Base-by-base conservation (phyloP, 2,797 vertebrate genomes). In the Odontamblyopus lacepedii region DNA sequence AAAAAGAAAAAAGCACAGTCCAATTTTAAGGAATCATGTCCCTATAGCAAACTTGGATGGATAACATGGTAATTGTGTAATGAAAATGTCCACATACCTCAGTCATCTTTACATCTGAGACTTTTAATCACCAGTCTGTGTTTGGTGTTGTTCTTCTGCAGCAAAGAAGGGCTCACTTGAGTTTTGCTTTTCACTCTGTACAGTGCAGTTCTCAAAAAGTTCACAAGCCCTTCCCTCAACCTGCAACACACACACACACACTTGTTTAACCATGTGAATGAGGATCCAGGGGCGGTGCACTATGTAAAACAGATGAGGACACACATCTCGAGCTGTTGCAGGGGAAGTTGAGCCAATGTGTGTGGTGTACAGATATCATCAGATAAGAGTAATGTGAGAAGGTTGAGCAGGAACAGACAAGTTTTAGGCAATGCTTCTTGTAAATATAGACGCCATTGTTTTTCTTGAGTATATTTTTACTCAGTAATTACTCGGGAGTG, bases 281-380 rank as follows among this genome's bases (percentile, higher is more conserved):
- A 23, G 51, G 51, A 68, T 35, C 0, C 27, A 29, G 44, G 48
- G 3, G 18, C 5, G 44, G 44, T 15, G n/a, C 12, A 2, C 5
- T 50, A 41, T 26, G 63, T 44, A 27, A 23, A 38, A 48, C n/a
- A 4, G 41, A 65, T 16, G 55, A 44, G n/a, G 38, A 66, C 41
- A 55, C 29, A n/a, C 29, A n/a, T 44, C 29, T 11, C 48, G 30
- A 61, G 13, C 51, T 18, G 23, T 16, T 55, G 23, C 29, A 41
- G 63, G 51, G 76, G 78, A 77, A 77, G 74, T 78, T 73, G 12
- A 32, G 4, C 5, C 35, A n/a, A n/a, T 15, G 19, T 48, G 0
- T 48, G 44, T 0, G n/a, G 19, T n/a, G 26, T 29, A 26, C 27
- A 57, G 19, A 2, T 16, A 8, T 50, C 55, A 64, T 72, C 67